Evolutionary conservation across 1,140 invertebrate species (phyloP), one percentile per base, ranked within the genome.

Genomic region (Vollenhovia emeryi): DNA sequence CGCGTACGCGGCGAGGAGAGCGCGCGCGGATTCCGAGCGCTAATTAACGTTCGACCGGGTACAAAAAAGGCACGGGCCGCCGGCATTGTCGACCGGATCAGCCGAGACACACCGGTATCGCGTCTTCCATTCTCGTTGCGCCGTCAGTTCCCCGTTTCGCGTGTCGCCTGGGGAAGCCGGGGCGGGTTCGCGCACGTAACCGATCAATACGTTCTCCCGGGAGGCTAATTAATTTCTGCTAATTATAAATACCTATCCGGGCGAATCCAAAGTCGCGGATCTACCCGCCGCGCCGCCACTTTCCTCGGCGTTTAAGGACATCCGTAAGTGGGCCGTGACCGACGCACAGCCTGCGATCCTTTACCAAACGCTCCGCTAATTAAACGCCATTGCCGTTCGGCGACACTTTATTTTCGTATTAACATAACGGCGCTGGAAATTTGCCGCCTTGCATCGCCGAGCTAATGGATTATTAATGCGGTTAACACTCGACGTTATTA

Each of bases 1-100:
- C 78, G 78, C 76, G 86, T n/a, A 84, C 88, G 60, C 30, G 85
- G 82, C 55, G 76, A 40, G 50, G 73, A 50, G 45, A 55, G 66
- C 88, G 82, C 75, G 86, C 55, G 59, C 62, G 84, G 86, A 90
- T 90, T 88, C 89, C 90, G 62, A 57, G 87, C 83, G 83, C 90
- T 91, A 91, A 91, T 91, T 91, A 91, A 91, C 90, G 90, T 89
- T 91, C 89, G 87, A n/a, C 13, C 55, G 40, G 13, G 11, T 50
- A 68, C 86, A 89, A 91, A 91, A 89, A 91, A 80, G 80, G 59
- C 57, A 71, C 60, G 33, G 68, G n/a, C 86, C 21, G 84, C 83
- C 85, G 82, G 60, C 88, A 90, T 89, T 91, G 90, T 89, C 87
- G 73, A 68, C 43, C 75, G 69, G 88, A 89, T 89, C 85, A 62